Conservation (phyloP, 1,140 invertebrate species). For the Mercenaria mercenaria region DNA sequence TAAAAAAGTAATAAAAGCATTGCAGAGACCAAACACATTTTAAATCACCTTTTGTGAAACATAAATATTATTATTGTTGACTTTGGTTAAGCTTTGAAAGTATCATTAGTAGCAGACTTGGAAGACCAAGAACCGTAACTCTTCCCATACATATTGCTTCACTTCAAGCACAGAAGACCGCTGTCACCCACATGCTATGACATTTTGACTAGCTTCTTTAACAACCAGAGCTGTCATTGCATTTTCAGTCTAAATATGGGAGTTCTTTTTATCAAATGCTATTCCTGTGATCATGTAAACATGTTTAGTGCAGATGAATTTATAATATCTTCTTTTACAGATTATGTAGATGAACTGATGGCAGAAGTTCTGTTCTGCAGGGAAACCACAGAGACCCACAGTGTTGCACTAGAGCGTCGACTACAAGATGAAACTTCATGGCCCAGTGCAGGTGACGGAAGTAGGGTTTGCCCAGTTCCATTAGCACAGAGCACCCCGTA, state of each 20-base stretch:
- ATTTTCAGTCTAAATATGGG: too few relatives aligned
- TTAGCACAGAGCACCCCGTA: not conserved
- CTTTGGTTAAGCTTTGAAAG: not conserved
- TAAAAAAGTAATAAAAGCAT: too few relatives aligned
- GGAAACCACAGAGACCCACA: not conserved
- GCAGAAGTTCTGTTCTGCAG: not conserved
- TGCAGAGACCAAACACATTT: not conserved
- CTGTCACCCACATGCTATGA: not conserved
- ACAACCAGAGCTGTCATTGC: too few relatives aligned
- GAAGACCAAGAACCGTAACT: too few relatives aligned
- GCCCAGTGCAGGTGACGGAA: not conserved
- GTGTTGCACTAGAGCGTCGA: not conserved
- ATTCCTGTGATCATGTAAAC: not conserved
- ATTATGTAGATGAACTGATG: not conserved
- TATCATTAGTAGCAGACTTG: too few relatives aligned
- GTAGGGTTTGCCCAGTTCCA: not conserved
- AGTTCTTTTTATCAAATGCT: not conserved
- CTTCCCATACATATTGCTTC: too few relatives aligned
- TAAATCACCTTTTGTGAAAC: not conserved
- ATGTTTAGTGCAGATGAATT: not conserved
- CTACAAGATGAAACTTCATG: too few relatives aligned
- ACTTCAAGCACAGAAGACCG: not conserved
- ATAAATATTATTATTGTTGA: not conserved
- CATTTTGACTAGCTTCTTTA: not conserved
- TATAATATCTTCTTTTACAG: not conserved